Base-by-base conservation (phyloP, 2,113 vertebrate species). In the Carollia perspicillata region DNA sequence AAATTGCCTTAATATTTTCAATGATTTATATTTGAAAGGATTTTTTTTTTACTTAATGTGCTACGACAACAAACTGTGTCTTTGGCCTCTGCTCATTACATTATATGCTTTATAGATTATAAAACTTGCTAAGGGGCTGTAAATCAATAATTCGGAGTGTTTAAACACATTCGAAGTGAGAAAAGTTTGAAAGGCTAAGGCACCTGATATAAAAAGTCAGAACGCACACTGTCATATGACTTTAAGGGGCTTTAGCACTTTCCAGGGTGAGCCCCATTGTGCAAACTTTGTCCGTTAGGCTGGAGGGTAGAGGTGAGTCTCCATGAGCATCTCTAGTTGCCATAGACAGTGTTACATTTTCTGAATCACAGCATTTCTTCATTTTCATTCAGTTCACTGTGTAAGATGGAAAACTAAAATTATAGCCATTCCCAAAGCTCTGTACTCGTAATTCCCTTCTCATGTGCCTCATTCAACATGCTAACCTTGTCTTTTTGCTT, bases 1-100 rank as follows among this genome's bases (percentile, higher is more conserved):
- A 83, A 96, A 47, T 16, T 53, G 44, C 93, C 53, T 90, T 66
- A 96, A 68, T 86, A 83, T 94, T 87, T 91, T 90, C 92, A 47
- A n/a, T 93, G 40, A 95, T 80, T 81, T 18, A 90, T 33, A 69
- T 33, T 47, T n/a, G 84, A 90, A 91, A 78, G 35, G 23, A 83
- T 95, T 94, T 33, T 95, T 94, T 33, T 30, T 23, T 53, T 80
- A 86, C 42, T 83, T 94, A 22, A 10, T 1, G 0, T 20, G 18
- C 30, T 86, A 71, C 0, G 8, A 8, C 3, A 96, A 79, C 3
- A 94, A 81, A 49, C 22, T 74, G 66, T 26, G 10, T 63, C 42
- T 63, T 79, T 1, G 0, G 7, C 9, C 2, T 71, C 9, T 28
- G 0, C 23, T 95, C 23, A 69, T 58, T 75, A 1, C 18, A 35